A percentile compares a stretch with the other conserved stretches of the same genome.
phyloP scores from a whole-genome alignment of 1,140 invertebrate species.

The Dinothrombium tinctorium region DNA sequence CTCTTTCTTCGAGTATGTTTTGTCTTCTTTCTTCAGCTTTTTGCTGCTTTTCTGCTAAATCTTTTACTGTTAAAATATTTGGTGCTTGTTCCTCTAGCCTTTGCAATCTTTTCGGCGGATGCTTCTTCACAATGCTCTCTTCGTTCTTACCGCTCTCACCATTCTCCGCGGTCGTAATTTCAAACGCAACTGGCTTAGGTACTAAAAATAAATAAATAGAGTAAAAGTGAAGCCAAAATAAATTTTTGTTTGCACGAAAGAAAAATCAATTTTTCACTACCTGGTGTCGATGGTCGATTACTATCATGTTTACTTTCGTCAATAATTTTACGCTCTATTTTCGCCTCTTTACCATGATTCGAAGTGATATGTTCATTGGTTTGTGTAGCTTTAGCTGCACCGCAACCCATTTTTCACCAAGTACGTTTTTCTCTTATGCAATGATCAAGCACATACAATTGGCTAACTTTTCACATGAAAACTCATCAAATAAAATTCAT shows the following conservation, averaged over 20 bases:
- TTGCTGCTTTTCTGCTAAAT: constrained; percentile 10
- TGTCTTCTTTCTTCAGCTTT: constrained; percentile 12
- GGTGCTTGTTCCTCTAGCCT: constrained; percentile 10
- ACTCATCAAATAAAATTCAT: too few species aligned
- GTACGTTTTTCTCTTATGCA: too few species aligned
- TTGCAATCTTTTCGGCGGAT: constrained; percentile 9
- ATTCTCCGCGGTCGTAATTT: constrained; percentile 5
- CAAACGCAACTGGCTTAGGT: constrained; percentile 12
- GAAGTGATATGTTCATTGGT: neutral
- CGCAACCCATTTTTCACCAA: constrained; percentile 7
- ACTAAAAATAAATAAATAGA: constrained; percentile 5
- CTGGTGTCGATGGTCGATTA: neutral
- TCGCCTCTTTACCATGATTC: neutral
- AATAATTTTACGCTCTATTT: neutral
- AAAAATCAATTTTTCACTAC: neutral
- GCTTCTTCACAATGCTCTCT: constrained; percentile 10
- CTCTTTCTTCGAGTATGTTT: constrained; percentile 5
- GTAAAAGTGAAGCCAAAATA: neutral
- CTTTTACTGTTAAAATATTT: constrained; percentile 10
- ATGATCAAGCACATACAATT: too few species aligned
- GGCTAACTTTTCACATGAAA: too few species aligned
- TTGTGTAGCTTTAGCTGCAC: constrained; percentile 3
- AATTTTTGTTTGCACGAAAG: neutral
- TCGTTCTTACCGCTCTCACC: neutral
- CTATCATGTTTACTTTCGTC: neutral